Evolutionary conservation across 2,888 invertebrate genomes (phyloP).

Genomic region (Caenorhabditis virilis): DNA sequence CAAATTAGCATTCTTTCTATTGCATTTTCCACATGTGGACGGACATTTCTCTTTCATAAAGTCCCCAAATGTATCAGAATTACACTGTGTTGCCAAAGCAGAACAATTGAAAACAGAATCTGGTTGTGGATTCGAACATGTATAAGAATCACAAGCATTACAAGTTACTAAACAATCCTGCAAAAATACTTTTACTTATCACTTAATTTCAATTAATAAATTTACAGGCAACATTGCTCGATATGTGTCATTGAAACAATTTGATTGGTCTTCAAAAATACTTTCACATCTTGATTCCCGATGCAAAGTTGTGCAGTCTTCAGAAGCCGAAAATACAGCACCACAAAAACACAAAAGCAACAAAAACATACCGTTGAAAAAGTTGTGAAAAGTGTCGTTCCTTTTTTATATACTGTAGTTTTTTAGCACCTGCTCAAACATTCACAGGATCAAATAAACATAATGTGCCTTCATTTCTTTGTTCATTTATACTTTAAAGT

Average conservation of each 20-base stretch:
- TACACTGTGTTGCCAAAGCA: slow-evolving; percentile 26
- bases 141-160: slow-evolving; percentile 39
- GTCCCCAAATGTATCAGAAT: slow-evolving; percentile 21
- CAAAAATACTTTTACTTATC: neutral
- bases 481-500: neutral
- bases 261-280: slow-evolving; percentile 31
- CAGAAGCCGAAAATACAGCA: slow-evolving; percentile 2
- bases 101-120: slow-evolving; percentile 38
- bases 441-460: too few relatives aligned
- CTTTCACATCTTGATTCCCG: slow-evolving; percentile 22
- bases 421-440: too few relatives aligned
- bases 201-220: neutral
- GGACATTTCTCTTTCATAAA: slow-evolving; percentile 48
- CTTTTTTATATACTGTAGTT: too few relatives aligned
- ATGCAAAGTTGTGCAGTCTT: slow-evolving; percentile 12
- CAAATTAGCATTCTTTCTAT: slow-evolving; percentile 38
- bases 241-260: slow-evolving; percentile 30
- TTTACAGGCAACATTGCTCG: slow-evolving; percentile 22
- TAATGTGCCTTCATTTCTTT: too few relatives aligned
- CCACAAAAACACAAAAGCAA: too few relatives aligned
- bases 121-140: slow-evolving; percentile 39
- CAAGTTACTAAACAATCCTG: slow-evolving; percentile 44
- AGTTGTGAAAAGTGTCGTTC: too few relatives aligned
- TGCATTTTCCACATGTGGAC: slow-evolving; percentile 42
- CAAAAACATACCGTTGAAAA: too few relatives aligned